Percentiles rank a stretch among this genome's conserved stretches.
These are phyloP conservation scores for Kuschelorhynchus macadamiae DNA, from an alignment of 2,888 invertebrate genomes.

Conservation along the genomic window DNA sequence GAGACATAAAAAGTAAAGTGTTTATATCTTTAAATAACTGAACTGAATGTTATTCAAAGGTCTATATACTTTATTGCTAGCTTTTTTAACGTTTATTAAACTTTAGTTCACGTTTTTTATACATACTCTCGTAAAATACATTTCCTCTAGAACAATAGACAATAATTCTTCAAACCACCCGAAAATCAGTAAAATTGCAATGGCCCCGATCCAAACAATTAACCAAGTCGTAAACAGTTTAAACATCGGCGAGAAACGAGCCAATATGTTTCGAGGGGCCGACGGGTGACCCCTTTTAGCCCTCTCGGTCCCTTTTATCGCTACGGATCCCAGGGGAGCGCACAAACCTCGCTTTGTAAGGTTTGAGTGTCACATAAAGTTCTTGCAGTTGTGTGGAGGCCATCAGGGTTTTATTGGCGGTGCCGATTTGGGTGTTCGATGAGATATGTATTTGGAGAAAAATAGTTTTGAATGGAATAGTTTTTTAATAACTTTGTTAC, in stretches of 20 bases:
- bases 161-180: background rate
- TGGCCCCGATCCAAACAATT: conserved; percentile 55
- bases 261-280: conserved; percentile 33
- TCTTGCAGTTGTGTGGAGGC: conserved; percentile 23
- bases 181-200: conserved; percentile 19
- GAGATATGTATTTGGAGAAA: background rate
- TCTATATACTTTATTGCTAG: too few relatives aligned
- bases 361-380: conserved; percentile 34
- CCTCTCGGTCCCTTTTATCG: conserved; percentile 24
- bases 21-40: too few relatives aligned
- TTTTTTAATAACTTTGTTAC: too few relatives aligned
- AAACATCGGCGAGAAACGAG: conserved; percentile 38
- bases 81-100: too few relatives aligned
- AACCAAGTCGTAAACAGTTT: conserved; percentile 67
- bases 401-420: conserved; percentile 20
- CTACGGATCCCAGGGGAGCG: conserved; percentile 9
- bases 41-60: too few relatives aligned
- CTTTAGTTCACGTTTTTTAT: too few relatives aligned
- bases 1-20: too few relatives aligned
- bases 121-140: too few relatives aligned
- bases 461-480: conserved; percentile 1
- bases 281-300: conserved; percentile 30
- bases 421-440: conserved; percentile 10
- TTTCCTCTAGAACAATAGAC: too few relatives aligned
- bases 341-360: conserved; percentile 20